These are phyloP conservation scores for Capreolus pygargus DNA, from an alignment of 2,113 vertebrate species.

Conservation along the genomic window DNA sequence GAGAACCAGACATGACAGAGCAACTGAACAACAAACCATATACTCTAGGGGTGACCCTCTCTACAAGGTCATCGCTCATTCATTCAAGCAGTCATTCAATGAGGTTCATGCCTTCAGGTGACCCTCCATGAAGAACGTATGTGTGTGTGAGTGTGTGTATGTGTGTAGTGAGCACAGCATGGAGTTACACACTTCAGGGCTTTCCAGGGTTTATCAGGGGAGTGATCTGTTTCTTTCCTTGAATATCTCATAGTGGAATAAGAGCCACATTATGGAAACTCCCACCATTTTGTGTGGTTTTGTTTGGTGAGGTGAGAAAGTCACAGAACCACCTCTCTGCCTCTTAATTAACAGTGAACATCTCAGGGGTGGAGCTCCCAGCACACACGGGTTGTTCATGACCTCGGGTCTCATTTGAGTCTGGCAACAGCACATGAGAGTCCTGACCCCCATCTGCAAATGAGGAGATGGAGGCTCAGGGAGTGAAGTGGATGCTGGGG, in stretches of 20 bases:
- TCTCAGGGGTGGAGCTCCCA: background rate
- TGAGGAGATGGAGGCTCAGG: background rate
- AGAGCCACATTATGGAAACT: background rate
- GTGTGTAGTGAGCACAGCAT: accelerated
- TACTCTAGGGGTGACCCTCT: background rate
- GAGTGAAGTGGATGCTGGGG: accelerated
- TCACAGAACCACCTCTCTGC: background rate
- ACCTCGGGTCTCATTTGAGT: background rate
- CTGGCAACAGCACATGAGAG: background rate
- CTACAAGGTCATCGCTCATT: background rate
- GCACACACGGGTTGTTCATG: background rate
- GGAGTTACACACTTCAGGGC: background rate
- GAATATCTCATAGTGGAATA: background rate
- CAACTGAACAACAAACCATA: background rate
- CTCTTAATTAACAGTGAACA: background rate
- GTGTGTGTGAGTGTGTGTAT: background rate
- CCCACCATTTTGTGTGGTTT: background rate
- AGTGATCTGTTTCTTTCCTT: background rate
- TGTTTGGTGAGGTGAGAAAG: background rate
- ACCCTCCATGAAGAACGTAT: background rate
- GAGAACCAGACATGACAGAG: background rate
- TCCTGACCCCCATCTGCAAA: background rate
- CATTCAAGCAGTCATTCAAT: background rate
- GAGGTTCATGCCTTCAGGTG: background rate
- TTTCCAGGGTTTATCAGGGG: background rate